Conservation (phyloP, 2,888 invertebrate species). For the Lacanobia oleracea region DNA sequence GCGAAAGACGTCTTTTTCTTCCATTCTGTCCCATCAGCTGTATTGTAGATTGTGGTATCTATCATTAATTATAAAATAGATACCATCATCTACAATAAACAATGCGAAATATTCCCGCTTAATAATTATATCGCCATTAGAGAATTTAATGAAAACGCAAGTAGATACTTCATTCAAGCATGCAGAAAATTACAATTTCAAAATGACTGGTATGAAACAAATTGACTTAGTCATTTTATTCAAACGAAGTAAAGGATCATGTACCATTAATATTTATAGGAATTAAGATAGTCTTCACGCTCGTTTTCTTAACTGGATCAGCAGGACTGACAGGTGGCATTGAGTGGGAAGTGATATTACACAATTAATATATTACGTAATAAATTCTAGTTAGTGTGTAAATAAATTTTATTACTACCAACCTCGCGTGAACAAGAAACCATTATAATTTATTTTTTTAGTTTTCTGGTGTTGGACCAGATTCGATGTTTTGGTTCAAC, state of each 20-base stretch:
- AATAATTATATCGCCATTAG: not conserved
- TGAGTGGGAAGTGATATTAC: not conserved
- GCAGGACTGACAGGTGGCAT: conserved; percentile 6
- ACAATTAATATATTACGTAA: not conserved
- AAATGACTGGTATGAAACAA: conserved; percentile 16
- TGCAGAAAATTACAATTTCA: conserved; percentile 42
- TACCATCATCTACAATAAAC: too few relatives aligned
- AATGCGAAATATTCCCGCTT: too few relatives aligned
- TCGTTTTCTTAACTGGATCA: conserved; percentile 13
- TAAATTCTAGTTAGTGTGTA: not conserved
- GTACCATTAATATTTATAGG: conserved; percentile 41
- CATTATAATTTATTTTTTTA: not conserved
- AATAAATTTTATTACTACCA: not conserved
- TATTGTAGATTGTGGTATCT: too few relatives aligned
- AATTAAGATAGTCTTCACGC: conserved; percentile 27
- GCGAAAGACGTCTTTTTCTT: too few relatives aligned
- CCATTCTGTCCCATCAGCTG: too few relatives aligned
- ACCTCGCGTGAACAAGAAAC: not conserved
- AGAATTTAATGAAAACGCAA: conserved; percentile 33
- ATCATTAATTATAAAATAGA: not conserved
- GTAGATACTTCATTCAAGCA: conserved; percentile 8
- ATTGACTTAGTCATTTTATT: conserved; percentile 42
- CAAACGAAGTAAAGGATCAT: conserved; percentile 24
- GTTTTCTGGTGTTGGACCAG: not conserved
- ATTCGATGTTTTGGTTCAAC: not conserved